Conservation (phyloP, 2,797 vertebrate genomes). For the Rallus crepitans region DNA sequence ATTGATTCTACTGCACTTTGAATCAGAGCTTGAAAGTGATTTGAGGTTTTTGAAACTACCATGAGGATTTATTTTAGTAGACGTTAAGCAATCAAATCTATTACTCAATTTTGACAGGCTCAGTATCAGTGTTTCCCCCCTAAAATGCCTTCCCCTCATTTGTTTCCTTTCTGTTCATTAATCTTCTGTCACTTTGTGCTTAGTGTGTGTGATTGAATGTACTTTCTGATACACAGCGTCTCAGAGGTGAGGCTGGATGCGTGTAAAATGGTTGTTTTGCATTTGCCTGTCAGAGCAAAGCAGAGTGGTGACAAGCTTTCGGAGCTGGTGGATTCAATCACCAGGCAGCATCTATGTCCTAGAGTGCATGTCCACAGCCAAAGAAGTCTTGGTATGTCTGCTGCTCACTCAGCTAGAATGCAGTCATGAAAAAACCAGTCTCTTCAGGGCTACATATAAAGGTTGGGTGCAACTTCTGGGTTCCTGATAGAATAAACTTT, state of each 20-base stretch:
- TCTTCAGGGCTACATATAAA: background rate
- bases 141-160: background rate
- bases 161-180: background rate
- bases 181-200: background rate
- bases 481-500: background rate
- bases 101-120: background rate
- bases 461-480: background rate
- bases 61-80: background rate
- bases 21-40: background rate
- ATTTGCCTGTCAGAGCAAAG: background rate
- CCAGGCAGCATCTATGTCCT: background rate
- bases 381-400: accelerated
- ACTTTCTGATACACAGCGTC: background rate
- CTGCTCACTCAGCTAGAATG: background rate
- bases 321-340: background rate
- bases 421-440: background rate
- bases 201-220: background rate
- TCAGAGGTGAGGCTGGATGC: background rate
- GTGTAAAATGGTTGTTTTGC: background rate
- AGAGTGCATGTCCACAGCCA: background rate
- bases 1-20: background rate
- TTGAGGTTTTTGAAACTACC: background rate
- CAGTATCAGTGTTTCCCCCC: background rate
- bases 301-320: background rate
- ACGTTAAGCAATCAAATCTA: background rate